Percentiles rank a stretch among this genome's conserved stretches.
phyloP scores from a whole-genome alignment of 23 tunicate species.

The Aplidium turbinatum region DNA sequence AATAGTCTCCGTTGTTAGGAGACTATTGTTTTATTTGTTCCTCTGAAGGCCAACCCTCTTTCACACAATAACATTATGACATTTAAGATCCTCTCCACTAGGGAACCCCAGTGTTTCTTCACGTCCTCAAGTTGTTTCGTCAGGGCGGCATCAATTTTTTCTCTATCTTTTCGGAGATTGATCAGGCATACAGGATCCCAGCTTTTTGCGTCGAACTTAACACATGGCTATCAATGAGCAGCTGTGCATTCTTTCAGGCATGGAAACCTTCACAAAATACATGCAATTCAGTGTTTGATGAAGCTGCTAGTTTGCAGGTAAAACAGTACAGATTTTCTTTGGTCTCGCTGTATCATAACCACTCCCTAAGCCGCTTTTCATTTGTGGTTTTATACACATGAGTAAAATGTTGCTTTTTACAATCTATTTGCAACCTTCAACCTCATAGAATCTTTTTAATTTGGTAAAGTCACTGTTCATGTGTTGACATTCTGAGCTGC shows the following conservation, averaged over 20 bases:
- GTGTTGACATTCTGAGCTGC: constrained; percentile 8
- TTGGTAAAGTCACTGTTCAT: constrained; percentile 4
- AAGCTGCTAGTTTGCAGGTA: constrained; percentile 3
- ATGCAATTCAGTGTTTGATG: not conserved
- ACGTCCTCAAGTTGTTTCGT: constrained; percentile 2
- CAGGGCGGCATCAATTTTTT: constrained; percentile 2
- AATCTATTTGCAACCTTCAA: not conserved
- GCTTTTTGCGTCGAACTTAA: not conserved
- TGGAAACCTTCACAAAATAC: not conserved
- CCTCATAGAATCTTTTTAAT: constrained; percentile 1
- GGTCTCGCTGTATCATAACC: constrained; percentile 1
- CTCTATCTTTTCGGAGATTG: not conserved
- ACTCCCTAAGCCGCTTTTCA: constrained; percentile 6
- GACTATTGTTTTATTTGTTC: not conserved
- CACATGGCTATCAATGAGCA: not conserved
- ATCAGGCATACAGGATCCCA: constrained; percentile 2
- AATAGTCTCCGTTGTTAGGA: not conserved
- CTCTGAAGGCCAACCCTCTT: constrained; percentile 4
- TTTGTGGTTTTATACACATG: not conserved
- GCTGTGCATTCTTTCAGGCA: constrained; percentile 1
- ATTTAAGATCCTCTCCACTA: constrained; percentile 1
- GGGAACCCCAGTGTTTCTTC: constrained; percentile 3
- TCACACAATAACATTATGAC: not conserved
- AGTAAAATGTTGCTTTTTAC: not conserved
- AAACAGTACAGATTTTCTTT: constrained; percentile 1